phyloP scores from a whole-genome alignment of 2,113 vertebrate species.

The Benthochromis sp. region DNA sequence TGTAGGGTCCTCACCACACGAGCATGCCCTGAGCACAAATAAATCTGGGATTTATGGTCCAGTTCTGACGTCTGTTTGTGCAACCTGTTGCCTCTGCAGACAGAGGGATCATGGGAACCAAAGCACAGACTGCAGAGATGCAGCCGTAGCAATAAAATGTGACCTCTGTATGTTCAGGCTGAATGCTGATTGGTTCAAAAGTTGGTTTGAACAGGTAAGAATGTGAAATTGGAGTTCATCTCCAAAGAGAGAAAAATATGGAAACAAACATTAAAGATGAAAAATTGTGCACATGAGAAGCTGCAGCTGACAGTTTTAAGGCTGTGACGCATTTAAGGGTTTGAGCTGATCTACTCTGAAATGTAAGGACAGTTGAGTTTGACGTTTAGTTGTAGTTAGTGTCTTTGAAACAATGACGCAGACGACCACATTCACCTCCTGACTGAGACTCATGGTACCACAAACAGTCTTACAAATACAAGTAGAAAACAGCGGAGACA shows the following conservation, averaged over 20 bases:
- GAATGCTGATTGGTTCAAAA: background rate
- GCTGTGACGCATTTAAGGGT: background rate
- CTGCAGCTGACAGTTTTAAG: background rate
- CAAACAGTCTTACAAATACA: accelerated
- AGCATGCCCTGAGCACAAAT: background rate
- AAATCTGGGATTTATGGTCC: background rate
- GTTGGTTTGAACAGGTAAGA: background rate
- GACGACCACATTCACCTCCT: background rate
- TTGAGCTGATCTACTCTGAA: background rate
- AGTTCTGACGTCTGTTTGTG: background rate
- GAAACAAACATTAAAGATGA: background rate
- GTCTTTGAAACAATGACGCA: background rate
- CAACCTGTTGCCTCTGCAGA: background rate
- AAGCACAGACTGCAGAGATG: background rate
- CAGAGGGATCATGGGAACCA: background rate
- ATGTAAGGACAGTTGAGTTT: background rate
- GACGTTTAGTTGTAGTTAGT: background rate
- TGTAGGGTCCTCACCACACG: background rate
- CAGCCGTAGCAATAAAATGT: accelerated
- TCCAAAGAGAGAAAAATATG: background rate
- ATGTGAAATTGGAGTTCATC: background rate
- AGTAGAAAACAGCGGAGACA: background rate
- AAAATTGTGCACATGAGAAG: background rate
- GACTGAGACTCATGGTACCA: background rate
- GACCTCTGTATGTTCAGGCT: background rate